phyloP scores from a whole-genome alignment of 2,888 invertebrate species.

The Blastobasis lacticolella region DNA sequence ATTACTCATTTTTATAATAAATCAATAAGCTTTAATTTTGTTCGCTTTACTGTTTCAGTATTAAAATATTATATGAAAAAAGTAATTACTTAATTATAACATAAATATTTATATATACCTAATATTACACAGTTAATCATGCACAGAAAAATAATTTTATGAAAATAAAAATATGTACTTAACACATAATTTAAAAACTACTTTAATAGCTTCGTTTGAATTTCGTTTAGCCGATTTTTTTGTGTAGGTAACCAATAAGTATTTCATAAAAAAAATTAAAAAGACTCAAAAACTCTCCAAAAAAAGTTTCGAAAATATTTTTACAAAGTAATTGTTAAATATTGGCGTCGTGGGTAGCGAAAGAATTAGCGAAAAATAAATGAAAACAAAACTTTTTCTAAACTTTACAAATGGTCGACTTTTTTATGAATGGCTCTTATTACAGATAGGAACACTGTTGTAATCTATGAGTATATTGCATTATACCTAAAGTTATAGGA shows the following conservation, averaged over 20 bases:
- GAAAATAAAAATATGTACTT: not conserved
- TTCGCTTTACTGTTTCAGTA: conserved; percentile 9
- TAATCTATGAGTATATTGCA: too few species aligned
- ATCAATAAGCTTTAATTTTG: conserved; percentile 8
- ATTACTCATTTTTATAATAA: not conserved
- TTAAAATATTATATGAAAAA: conserved; percentile 13
- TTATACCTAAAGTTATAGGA: too few species aligned
- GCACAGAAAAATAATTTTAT: conserved; percentile 13
- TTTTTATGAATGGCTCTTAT: not conserved
- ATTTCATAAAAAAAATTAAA: too few species aligned
- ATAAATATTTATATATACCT: too few species aligned
- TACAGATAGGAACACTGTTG: too few species aligned
- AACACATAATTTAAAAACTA: not conserved
- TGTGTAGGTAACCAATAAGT: too few species aligned
- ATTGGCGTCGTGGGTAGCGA: not conserved
- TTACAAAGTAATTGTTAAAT: too few species aligned
- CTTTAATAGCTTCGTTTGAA: not conserved
- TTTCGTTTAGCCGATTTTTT: not conserved
- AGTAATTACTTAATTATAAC: not conserved
- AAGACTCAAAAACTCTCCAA: too few species aligned
- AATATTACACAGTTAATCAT: conserved; percentile 16
- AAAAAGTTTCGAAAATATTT: too few species aligned
- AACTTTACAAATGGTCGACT: not conserved
- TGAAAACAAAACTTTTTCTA: not conserved
- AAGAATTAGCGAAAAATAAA: not conserved